Conservation (phyloP, 2,888 invertebrate genomes). For the Esperia sulphurella region DNA sequence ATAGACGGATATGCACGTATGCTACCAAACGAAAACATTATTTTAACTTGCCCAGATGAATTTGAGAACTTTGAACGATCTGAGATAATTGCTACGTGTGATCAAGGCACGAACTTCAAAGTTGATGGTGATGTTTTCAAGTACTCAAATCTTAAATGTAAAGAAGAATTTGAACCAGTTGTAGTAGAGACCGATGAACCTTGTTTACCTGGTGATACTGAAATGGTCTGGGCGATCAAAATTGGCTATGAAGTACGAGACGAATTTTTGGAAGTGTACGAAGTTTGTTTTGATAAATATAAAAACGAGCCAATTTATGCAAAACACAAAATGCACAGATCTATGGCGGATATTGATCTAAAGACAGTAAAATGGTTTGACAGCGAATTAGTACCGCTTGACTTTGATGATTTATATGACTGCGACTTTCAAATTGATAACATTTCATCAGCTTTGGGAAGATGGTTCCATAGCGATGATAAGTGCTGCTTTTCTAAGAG, state of each 20-base stretch:
- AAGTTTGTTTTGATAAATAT: conserved; percentile 36
- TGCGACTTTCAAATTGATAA: conserved; percentile 26
- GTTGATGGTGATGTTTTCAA: conserved; percentile 21
- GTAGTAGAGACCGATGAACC: conserved; percentile 15
- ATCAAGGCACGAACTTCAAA: conserved; percentile 23
- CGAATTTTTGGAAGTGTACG: conserved; percentile 29
- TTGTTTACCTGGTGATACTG: conserved; percentile 27
- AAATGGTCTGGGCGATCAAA: conserved; percentile 17
- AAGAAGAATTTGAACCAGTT: conserved; percentile 21
- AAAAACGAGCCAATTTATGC: conserved; percentile 33
- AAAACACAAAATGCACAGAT: conserved; percentile 21
- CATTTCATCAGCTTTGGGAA: conserved; percentile 20
- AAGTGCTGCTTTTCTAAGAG: conserved; percentile 41
- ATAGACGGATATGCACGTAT: conserved; percentile 27
- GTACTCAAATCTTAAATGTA: conserved; percentile 38
- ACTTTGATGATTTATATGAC: conserved; percentile 34
- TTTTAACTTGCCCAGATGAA: conserved; percentile 31
- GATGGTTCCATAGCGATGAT: conserved; percentile 21
- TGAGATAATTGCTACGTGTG: conserved; percentile 28
- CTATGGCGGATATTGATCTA: conserved; percentile 18
- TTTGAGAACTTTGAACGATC: conserved; percentile 20
- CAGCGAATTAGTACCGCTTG: conserved; percentile 17
- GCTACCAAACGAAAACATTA: conserved; percentile 20
- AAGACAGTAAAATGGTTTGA: conserved; percentile 24
- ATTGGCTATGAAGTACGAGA: conserved; percentile 27